phyloP scores from a whole-genome alignment of 2,888 invertebrate genomes.

The Hyalella azteca region DNA sequence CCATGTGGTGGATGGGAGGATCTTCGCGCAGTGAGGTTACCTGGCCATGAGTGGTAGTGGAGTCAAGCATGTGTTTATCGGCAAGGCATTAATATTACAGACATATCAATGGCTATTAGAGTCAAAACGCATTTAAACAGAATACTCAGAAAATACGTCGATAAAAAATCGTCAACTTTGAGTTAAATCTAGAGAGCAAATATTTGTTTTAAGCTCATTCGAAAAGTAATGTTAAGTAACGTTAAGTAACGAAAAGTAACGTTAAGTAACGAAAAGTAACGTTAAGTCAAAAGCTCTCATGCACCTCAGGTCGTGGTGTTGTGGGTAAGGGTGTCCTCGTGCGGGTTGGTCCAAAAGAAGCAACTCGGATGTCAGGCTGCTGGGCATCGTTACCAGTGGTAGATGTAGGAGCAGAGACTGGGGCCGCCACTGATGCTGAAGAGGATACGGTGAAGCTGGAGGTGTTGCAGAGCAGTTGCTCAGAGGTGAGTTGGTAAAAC shows the following conservation, averaged over 20 bases:
- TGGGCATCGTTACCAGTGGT: not conserved
- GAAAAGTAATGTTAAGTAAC: too few relatives aligned
- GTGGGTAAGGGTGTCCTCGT: slow-evolving; percentile 41
- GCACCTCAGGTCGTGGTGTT: slow-evolving; percentile 37
- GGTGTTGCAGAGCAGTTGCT: slow-evolving; percentile 64
- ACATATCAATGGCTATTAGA: too few relatives aligned
- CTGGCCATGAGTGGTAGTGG: too few relatives aligned
- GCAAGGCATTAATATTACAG: too few relatives aligned
- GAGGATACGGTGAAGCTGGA: slow-evolving; percentile 20
- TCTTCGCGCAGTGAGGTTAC: not conserved
- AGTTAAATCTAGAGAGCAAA: too few relatives aligned
- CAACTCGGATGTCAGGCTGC: slow-evolving; percentile 22
- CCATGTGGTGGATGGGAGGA: slow-evolving; percentile 28
- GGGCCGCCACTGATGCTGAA: not conserved
- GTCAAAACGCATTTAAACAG: too few relatives aligned
- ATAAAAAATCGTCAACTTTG: too few relatives aligned
- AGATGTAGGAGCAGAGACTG: not conserved
- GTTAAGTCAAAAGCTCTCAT: too few relatives aligned
- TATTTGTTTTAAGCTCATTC: too few relatives aligned
- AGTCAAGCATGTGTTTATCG: too few relatives aligned
- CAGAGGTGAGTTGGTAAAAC: slow-evolving; percentile 84
- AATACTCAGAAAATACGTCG: too few relatives aligned
- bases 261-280: slow-evolving; percentile 44
- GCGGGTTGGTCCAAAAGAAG: slow-evolving; percentile 7
- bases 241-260: too few relatives aligned